Conservation (phyloP, 2,113 vertebrate species). For the Elephantulus edwardii region DNA sequence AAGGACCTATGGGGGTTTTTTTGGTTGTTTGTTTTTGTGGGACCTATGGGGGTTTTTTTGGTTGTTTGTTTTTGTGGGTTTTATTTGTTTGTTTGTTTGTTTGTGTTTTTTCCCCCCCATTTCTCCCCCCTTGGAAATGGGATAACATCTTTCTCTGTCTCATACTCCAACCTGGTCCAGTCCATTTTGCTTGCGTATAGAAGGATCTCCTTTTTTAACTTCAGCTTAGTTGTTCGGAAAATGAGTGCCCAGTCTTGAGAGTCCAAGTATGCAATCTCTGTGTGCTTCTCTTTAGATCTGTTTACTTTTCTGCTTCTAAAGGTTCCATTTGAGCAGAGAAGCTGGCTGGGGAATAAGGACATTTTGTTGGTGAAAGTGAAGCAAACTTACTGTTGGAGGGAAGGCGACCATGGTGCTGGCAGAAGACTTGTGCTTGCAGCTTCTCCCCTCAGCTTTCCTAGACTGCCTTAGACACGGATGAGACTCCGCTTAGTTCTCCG, state of each 20-base stretch:
- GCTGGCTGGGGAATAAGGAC: slow-evolving; percentile 61
- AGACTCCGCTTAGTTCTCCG: slow-evolving; percentile 71
- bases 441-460: slow-evolving; percentile 69
- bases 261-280: slow-evolving; percentile 75
- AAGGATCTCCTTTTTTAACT: background rate
- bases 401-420: slow-evolving; percentile 66
- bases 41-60: no score
- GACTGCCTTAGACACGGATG: slow-evolving; percentile 77
- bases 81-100: no score
- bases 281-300: slow-evolving; percentile 70
- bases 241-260: slow-evolving; percentile 49
- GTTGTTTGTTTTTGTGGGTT: no score
- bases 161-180: background rate
- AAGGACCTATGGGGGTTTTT: background rate
- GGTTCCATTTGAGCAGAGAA: slow-evolving; percentile 62
- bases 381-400: slow-evolving; percentile 65
- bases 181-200: background rate
- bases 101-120: no score
- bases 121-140: background rate
- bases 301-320: slow-evolving; percentile 69
- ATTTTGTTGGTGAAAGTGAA: slow-evolving; percentile 71
- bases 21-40: background rate
- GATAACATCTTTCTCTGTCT: background rate
- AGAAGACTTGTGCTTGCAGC: slow-evolving; percentile 62
- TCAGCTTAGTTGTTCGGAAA: slow-evolving; percentile 54